Conservation (phyloP, 2,888 invertebrate genomes). For the Phania funesta region DNA sequence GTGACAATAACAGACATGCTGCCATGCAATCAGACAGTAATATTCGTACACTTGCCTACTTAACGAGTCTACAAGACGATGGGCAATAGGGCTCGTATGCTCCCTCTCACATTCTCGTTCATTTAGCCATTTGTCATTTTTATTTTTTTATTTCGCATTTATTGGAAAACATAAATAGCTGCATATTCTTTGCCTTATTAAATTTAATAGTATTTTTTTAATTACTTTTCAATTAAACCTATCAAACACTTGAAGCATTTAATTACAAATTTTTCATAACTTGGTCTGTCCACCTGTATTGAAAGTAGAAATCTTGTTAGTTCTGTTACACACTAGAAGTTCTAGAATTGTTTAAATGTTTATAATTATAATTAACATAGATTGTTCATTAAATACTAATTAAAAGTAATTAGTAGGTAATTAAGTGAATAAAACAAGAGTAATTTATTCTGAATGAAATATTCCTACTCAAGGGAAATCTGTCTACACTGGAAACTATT, state of each 20-base stretch:
- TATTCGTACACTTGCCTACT: neutral
- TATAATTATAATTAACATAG: neutral
- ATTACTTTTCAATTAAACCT: neutral
- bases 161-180: neutral
- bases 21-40: neutral
- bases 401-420: neutral
- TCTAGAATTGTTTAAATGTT: neutral
- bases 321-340: neutral
- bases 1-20: conserved; percentile 48
- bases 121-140: neutral
- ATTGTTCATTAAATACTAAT: neutral
- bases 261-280: neutral
- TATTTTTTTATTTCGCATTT: neutral
- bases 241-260: neutral
- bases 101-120: neutral
- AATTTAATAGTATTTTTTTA: neutral
- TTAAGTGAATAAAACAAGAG: neutral
- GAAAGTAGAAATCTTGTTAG: neutral
- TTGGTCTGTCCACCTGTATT: neutral
- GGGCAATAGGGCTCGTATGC: neutral
- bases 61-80: neutral
- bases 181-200: neutral
- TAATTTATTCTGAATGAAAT: too few species aligned
- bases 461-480: too few species aligned
- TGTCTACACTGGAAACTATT: too few species aligned